These are phyloP conservation scores for Erebia aethiops DNA, from an alignment of 2,888 invertebrate species.

Conservation along the genomic window DNA sequence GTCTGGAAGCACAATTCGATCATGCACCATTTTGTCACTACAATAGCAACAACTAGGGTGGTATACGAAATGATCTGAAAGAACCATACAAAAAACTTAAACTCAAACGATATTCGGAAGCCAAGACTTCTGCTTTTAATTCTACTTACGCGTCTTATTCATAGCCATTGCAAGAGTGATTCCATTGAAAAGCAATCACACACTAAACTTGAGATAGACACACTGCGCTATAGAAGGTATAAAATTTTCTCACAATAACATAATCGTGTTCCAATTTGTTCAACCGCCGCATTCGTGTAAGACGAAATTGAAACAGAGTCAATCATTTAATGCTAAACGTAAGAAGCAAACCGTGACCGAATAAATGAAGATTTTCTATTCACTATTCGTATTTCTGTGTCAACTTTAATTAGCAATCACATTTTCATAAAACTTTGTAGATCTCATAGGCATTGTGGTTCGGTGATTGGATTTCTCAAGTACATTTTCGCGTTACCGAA, in stretches of 20 bases:
- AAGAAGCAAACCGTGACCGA: slow-evolving; percentile 77
- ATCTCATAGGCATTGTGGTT: slow-evolving; percentile 69
- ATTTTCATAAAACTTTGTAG: slow-evolving; percentile 75
- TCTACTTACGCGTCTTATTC: slow-evolving; percentile 78
- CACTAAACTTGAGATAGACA: slow-evolving; percentile 69
- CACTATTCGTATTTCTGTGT: slow-evolving; percentile 78
- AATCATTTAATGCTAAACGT: slow-evolving; percentile 80
- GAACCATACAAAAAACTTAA: slow-evolving; percentile 45
- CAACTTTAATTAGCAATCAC: slow-evolving; percentile 82
- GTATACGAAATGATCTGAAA: slow-evolving; percentile 52
- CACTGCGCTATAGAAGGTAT: slow-evolving; percentile 67
- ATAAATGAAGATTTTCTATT: slow-evolving; percentile 81
- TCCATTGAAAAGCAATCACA: slow-evolving; percentile 68
- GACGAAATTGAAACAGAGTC: slow-evolving; percentile 82
- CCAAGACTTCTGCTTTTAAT: slow-evolving; percentile 44
- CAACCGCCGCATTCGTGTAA: slow-evolving; percentile 78
- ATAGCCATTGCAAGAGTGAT: slow-evolving; percentile 65
- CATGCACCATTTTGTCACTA: slow-evolving; percentile 71
- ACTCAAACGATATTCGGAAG: slow-evolving; percentile 43
- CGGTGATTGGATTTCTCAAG: slow-evolving; percentile 73
- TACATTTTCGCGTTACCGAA: slow-evolving; percentile 59
- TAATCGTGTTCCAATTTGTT: slow-evolving; percentile 80
- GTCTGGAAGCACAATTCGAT: slow-evolving; percentile 73
- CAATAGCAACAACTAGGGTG: slow-evolving; percentile 74
- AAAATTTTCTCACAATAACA: slow-evolving; percentile 80